These are phyloP conservation scores for Odocoileus hemionus DNA, from an alignment of 2,113 vertebrate species.

Conservation along the genomic window DNA sequence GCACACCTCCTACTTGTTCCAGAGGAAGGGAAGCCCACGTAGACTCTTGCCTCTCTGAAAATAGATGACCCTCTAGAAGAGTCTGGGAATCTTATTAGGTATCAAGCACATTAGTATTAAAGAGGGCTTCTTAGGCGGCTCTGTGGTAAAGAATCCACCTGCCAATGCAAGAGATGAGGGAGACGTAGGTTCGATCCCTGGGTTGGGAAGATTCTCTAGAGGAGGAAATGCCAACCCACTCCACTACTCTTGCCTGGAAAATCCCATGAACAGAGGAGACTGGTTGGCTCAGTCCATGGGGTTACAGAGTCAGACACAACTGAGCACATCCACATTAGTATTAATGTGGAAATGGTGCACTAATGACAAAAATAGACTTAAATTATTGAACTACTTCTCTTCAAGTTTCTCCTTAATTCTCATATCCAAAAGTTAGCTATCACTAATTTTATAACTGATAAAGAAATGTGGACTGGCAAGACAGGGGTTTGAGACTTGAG, in stretches of 20 bases:
- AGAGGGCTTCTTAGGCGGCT: neutral
- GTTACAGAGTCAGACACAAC: neutral
- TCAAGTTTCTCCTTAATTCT: neutral
- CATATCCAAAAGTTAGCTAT: neutral
- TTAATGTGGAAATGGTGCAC: neutral
- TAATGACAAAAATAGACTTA: neutral
- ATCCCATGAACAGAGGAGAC: neutral
- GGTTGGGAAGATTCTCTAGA: neutral
- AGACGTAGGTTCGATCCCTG: neutral
- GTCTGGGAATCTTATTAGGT: neutral
- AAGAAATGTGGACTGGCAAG: neutral
- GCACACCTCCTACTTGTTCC: neutral
- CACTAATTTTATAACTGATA: neutral
- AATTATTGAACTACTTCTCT: neutral
- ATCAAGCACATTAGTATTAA: neutral
- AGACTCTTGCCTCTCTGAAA: neutral
- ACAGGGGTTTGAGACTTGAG: neutral
- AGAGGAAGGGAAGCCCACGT: neutral
- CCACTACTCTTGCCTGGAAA: neutral
- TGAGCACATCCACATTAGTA: neutral
- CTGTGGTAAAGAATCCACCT: neutral
- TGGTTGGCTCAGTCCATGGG: neutral
- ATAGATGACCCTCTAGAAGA: neutral
- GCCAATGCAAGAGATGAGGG: neutral
- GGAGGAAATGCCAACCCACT: neutral